Evolutionary conservation across 2,888 invertebrate species (phyloP), one percentile per base, ranked within the genome.

Genomic region (Sphaerophoria taeniata): DNA sequence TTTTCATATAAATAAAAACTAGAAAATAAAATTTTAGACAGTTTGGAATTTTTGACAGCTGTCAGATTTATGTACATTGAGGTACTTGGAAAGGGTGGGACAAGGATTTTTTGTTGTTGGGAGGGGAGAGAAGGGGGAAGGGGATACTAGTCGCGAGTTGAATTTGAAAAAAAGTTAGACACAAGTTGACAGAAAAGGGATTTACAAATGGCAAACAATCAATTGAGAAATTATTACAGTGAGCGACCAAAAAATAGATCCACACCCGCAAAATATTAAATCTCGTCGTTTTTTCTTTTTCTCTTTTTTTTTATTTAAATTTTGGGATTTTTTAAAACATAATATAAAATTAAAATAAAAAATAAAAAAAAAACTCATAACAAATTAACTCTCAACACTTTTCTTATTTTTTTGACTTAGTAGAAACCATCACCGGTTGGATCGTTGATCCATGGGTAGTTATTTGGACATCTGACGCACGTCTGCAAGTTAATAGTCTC

Each of bases 381-480:
- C 82, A 87, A 87, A 87, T 79, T 75, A 80, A 84, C 47, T 75
- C 72, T 84, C 80, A 82, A 87, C 81, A 86, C 81, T 11, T 43
- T 87, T 78, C 88, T 93, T 93, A 93, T 93, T 94, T 96, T 87
- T 78, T 88, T 93, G 93, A 93, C 93, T 94, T 96, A 97, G 94
- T 96, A 97, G 94, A 96, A 97, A 92, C 96, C 92, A 90, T 92
- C 92, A 89, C 92, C 92, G 87, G 92, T 96, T 87, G 98, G 98
- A 93, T 98, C 98, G 92, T 96, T 97, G 90, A 98, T 92, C 98
- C 98, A 98, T 89, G 98, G 98, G 93, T 98, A 98, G 92, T 98
- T 97, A 93, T 96, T 96, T 88, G 98, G 98, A 93, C 98, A 98
- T 91, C 97, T 94, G 89, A 97, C 95, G 93, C 98, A 98, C 74